Evolutionary conservation across 2,797 vertebrate species (phyloP).

Genomic region (Xyrichtys novacula): DNA sequence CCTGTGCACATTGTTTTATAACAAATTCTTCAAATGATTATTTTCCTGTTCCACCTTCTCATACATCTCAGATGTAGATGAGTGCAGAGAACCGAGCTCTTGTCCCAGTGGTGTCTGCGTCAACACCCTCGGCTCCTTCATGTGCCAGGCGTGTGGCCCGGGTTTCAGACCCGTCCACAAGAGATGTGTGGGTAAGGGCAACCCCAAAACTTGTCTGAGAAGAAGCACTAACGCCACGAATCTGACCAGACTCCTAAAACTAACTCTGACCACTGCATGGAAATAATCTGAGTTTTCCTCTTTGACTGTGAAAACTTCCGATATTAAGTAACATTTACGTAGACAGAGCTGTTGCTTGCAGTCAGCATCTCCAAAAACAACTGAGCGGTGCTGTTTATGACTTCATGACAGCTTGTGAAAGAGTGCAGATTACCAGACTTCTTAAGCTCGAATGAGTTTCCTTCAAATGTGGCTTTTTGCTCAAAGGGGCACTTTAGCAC

Average conservation of each 20-base stretch:
- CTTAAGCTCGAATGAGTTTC: slow-evolving; percentile 33
- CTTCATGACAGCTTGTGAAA: slow-evolving; percentile 68
- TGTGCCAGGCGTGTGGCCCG: slow-evolving; percentile 79
- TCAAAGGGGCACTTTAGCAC: slow-evolving; percentile 36
- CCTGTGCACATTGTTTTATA: slow-evolving; percentile 42
- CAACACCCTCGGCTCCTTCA: slow-evolving; percentile 85
- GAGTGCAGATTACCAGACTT: slow-evolving; percentile 49
- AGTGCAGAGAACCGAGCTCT: slow-evolving; percentile 79
- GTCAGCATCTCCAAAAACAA: slow-evolving; percentile 64
- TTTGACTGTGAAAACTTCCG: slow-evolving; percentile 55
- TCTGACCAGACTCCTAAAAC: slow-evolving; percentile 19
- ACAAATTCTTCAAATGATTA: slow-evolving; percentile 37
- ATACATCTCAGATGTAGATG: slow-evolving; percentile 80
- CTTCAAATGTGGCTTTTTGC: slow-evolving; percentile 42
- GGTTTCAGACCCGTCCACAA: slow-evolving; percentile 78
- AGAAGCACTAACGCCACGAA: slow-evolving; percentile 19
- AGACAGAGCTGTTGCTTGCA: slow-evolving; percentile 45
- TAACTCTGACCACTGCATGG: slow-evolving; percentile 49
- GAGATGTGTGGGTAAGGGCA: slow-evolving; percentile 84
- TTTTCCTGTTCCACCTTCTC: slow-evolving; percentile 39
- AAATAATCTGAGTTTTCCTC: slow-evolving; percentile 66
- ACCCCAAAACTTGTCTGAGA: slow-evolving; percentile 29
- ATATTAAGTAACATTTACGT: slow-evolving; percentile 62
- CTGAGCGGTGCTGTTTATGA: slow-evolving; percentile 49
- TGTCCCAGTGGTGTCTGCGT: slow-evolving; percentile 79